phyloP scores from a whole-genome alignment of 1,140 invertebrate genomes.

The Babylonia areolata region DNA sequence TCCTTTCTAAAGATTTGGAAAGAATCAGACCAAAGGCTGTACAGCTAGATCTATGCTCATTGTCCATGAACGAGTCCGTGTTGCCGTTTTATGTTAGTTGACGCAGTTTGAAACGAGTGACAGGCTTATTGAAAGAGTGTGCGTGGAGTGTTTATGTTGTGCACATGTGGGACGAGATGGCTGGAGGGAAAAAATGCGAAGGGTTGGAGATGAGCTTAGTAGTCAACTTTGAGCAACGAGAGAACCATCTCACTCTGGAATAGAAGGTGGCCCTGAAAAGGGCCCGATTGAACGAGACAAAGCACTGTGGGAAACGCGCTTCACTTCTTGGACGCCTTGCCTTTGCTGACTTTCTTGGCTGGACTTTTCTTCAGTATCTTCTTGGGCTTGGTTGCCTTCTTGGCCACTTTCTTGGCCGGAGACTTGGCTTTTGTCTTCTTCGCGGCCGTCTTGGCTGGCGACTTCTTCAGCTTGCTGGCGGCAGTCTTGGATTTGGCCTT shows the following conservation, averaged over 20 bases:
- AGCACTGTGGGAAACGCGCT: not conserved
- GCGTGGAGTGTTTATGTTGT: too few relatives aligned
- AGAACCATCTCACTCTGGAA: not conserved
- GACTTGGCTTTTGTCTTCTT: constrained; percentile 34
- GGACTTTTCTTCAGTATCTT: constrained; percentile 33
- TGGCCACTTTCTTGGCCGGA: not conserved
- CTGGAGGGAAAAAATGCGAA: too few relatives aligned
- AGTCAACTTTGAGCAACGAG: too few relatives aligned
- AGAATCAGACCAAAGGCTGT: too few relatives aligned
- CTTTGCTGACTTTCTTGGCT: constrained; percentile 25
- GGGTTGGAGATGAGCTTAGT: too few relatives aligned
- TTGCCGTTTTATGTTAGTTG: too few relatives aligned
- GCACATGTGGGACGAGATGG: too few relatives aligned
- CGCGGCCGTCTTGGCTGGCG: constrained; percentile 32
- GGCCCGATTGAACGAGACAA: not conserved
- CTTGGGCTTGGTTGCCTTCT: constrained; percentile 23
- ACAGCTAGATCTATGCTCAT: too few relatives aligned
- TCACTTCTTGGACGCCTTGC: not conserved
- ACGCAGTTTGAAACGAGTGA: too few relatives aligned
- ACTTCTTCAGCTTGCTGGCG: constrained; percentile 45
- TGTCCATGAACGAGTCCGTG: too few relatives aligned
- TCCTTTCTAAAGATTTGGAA: too few relatives aligned
- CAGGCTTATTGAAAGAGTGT: too few relatives aligned
- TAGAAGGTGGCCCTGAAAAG: not conserved
- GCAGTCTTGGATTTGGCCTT: constrained; percentile 8